phyloP scores from a whole-genome alignment of 2,797 vertebrate species.

The Aeoliscus strigatus region DNA sequence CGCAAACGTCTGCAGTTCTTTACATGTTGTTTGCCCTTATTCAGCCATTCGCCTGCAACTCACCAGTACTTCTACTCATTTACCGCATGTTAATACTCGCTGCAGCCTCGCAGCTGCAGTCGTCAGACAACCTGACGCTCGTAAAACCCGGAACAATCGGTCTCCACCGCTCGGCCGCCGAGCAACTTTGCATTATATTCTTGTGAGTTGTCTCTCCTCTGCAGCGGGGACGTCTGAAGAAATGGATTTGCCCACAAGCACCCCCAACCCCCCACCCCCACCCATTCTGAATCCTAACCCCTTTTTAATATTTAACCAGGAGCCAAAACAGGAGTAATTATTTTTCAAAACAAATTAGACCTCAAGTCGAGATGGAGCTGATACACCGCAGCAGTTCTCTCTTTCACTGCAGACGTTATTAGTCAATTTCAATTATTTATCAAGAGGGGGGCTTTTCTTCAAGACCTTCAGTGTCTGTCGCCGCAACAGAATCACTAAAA shows the following conservation, averaged over 20 bases:
- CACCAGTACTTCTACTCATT: too few relatives aligned
- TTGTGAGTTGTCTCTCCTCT: too few relatives aligned
- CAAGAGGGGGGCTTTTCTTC: slow-evolving; percentile 66
- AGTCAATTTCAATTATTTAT: slow-evolving; percentile 79
- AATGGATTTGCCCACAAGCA: slow-evolving; percentile 21
- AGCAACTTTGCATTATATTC: too few relatives aligned
- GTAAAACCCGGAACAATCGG: too few relatives aligned
- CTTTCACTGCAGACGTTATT: slow-evolving; percentile 67
- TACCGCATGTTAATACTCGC: too few relatives aligned
- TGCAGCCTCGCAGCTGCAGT: too few relatives aligned
- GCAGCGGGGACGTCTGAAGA: slow-evolving; percentile 17
- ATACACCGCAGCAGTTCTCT: slow-evolving; percentile 66
- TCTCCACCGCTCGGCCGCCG: too few relatives aligned
- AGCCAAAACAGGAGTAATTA: slow-evolving; percentile 75
- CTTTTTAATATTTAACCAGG: slow-evolving; percentile 78
- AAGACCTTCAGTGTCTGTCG: slow-evolving; percentile 40
- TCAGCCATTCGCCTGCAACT: too few relatives aligned
- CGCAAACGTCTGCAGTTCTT: too few relatives aligned
- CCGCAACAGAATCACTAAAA: slow-evolving; percentile 34
- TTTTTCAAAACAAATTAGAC: slow-evolving; percentile 79
- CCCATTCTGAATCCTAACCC: slow-evolving; percentile 62
- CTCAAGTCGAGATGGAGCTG: slow-evolving; percentile 64
- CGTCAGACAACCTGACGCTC: too few relatives aligned
- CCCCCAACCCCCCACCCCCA: slow-evolving; percentile 41
- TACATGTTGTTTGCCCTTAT: too few relatives aligned